These are phyloP conservation scores for Ophion costatus DNA, from an alignment of 2,888 invertebrate species.

Conservation along the genomic window DNA sequence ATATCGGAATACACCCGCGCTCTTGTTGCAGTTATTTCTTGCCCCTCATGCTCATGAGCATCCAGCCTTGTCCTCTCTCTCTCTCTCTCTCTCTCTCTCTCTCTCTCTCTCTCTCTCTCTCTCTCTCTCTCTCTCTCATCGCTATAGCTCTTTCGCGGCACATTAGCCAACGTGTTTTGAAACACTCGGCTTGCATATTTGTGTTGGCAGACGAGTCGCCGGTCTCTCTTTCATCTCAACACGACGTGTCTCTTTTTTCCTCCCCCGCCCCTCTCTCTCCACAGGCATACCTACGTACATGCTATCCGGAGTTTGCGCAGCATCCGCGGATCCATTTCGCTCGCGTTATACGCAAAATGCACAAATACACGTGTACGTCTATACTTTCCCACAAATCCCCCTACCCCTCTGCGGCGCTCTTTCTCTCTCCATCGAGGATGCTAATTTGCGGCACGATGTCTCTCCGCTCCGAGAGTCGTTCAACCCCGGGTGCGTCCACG, in stretches of 20 bases:
- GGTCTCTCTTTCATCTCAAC: slow-evolving; percentile 78
- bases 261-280: not conserved
- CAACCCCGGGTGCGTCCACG: slow-evolving; percentile 43
- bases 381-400: slow-evolving; percentile 58
- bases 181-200: slow-evolving; percentile 82
- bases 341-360: slow-evolving; percentile 31
- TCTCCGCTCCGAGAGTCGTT: slow-evolving; percentile 55
- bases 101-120: slow-evolving; percentile 11
- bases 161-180: slow-evolving; percentile 83
- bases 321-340: slow-evolving; percentile 26
- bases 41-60: slow-evolving; percentile 12
- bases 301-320: slow-evolving; percentile 13
- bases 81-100: slow-evolving; percentile 24
- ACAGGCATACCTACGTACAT: not conserved
- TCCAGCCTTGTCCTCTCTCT: slow-evolving; percentile 36
- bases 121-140: slow-evolving; percentile 17
- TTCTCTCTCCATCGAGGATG: slow-evolving; percentile 43
- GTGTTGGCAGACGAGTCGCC: slow-evolving; percentile 79
- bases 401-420: slow-evolving; percentile 53
- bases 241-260: slow-evolving; percentile 52
- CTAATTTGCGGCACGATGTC: slow-evolving; percentile 61
- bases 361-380: slow-evolving; percentile 18
- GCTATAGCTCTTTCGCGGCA: slow-evolving; percentile 69
- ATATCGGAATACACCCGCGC: slow-evolving; percentile 47
- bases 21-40: slow-evolving; percentile 56